Conservation (phyloP, 2,113 vertebrate genomes). For the Dasyprocta punctata region DNA sequence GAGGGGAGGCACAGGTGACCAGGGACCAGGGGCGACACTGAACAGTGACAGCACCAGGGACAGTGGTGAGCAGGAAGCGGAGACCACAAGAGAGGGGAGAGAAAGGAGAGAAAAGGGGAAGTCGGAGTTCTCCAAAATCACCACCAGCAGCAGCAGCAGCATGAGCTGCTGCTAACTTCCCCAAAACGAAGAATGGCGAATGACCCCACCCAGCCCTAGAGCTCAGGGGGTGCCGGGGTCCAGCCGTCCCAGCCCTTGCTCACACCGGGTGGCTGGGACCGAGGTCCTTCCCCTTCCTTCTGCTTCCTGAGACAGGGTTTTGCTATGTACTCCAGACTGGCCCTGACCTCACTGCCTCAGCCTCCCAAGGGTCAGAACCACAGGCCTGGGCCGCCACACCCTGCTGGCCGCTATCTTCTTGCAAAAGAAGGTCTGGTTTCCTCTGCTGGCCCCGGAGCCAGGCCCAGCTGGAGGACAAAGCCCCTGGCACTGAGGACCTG, state of each 20-base stretch:
- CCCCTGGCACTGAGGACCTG: background rate
- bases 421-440: background rate
- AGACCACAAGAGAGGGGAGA: background rate
- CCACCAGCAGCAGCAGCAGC: background rate
- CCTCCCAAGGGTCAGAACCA: background rate
- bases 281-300: background rate
- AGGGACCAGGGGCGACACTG: background rate
- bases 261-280: background rate
- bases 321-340: background rate
- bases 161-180: background rate
- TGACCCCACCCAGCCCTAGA: background rate
- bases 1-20: background rate
- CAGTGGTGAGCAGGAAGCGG: background rate
- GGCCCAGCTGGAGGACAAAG: background rate
- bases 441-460: background rate
- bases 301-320: background rate
- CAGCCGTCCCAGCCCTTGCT: background rate
- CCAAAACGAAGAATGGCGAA: accelerated
- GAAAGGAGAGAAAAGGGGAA: background rate
- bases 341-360: background rate
- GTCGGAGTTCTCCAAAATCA: background rate
- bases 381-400: background rate
- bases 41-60: background rate
- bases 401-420: background rate
- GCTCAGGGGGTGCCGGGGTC: accelerated